Base-by-base conservation (phyloP, 2,888 invertebrate species). In the Sarcophaga variegata region DNA sequence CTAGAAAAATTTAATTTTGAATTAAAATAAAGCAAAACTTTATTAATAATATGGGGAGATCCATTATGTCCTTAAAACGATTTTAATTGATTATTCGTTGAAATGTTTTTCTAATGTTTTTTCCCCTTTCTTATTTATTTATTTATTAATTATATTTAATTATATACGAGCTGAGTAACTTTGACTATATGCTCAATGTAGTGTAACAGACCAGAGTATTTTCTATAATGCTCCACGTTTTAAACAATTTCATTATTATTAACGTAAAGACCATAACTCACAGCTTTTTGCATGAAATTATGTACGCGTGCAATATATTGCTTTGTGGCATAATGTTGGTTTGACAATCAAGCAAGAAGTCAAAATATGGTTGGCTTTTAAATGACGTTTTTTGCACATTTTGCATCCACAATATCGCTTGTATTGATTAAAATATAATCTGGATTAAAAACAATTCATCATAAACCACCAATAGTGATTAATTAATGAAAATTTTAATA, bases 401-500 rank as follows among this genome's bases (percentile, higher is more conserved):
- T 54, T 14, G 54, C 5, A 17, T 17, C 17, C 17, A 14, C 17
- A 54, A 54, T 5, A 17, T 4, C 54, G 5, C 54, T 54, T 54
- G 17, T 54, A 54, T 12, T 54, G 54, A 14, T 54, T 71, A 71
- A 71, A 71, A 49, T 20, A 22, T 63, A 14, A 22, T 62, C 12
- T n/a, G 74, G 45, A 17, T 54, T 80, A 45, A 66, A 74, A 67
- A 49, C 64, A 76, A 85, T 79, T 64, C 66, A 82, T 82, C 85
- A 85, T 76, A 67, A 85, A 84, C 59, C 85, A 49, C 45, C 81
- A 49, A 82, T 82, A 75, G 59, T 70, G 62, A 79, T 82, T 37
- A 82, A 85, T 85, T 82, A 87, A 85, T 79, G 72, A 85, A 79
- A 75, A 82, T 79, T 78, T 62, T 60, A 81, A 66, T 71, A 59